These are phyloP conservation scores for Cantharis nigra DNA, from an alignment of 2,888 invertebrate genomes.

Conservation along the genomic window DNA sequence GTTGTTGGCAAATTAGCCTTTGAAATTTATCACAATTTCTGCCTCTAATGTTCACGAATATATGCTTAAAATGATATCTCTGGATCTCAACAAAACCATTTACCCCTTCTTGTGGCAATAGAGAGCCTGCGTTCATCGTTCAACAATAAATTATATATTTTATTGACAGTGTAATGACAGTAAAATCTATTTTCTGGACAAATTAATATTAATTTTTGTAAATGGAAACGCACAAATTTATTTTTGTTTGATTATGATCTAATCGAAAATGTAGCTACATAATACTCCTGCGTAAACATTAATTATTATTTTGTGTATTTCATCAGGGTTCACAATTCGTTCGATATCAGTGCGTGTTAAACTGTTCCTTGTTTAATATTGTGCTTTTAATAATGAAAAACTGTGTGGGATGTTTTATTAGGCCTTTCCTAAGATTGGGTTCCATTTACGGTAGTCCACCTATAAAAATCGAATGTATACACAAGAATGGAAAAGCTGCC, in stretches of 20 bases:
- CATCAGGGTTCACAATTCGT: not conserved
- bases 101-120: too few species aligned
- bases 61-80: too few species aligned
- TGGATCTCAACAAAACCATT: too few species aligned
- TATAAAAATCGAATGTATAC: not conserved
- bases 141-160: too few species aligned
- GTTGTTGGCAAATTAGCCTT: too few species aligned
- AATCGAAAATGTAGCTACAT: not conserved
- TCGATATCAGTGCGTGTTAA: not conserved
- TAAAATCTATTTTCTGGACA: not conserved
- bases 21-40: too few species aligned
- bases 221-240: not conserved
- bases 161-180: too few species aligned
- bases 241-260: not conserved
- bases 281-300: not conserved
- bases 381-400: not conserved
- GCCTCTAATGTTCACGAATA: too few species aligned
- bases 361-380: not conserved
- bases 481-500: not conserved
- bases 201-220: not conserved
- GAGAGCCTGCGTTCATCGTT: too few species aligned
- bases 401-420: not conserved
- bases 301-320: not conserved
- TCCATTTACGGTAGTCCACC: not conserved
- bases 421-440: not conserved